Conservation (phyloP, 1,140 invertebrate species). For the Cherax quadricarinatus region DNA sequence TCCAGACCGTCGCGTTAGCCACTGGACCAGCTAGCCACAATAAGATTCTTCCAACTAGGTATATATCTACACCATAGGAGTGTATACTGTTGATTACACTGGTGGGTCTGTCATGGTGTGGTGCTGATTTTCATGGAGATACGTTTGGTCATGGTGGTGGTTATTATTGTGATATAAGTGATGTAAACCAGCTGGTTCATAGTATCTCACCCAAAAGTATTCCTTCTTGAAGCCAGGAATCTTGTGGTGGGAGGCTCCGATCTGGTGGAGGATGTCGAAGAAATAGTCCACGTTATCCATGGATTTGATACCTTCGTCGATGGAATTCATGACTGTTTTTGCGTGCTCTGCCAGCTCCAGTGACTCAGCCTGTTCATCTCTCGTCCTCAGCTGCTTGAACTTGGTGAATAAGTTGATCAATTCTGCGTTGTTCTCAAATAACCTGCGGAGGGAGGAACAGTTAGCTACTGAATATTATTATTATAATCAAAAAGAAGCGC, state of each 20-base stretch:
- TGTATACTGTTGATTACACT: too few species aligned
- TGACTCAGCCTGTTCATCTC: slow-evolving; percentile 85
- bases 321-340: slow-evolving; percentile 90
- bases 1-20: too few species aligned
- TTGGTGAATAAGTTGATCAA: slow-evolving; percentile 88
- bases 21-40: too few species aligned
- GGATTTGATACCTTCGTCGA: slow-evolving; percentile 88
- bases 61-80: too few species aligned
- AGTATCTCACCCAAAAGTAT: slow-evolving; percentile 46
- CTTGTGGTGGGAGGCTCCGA: slow-evolving; percentile 88
- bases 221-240: slow-evolving; percentile 89
- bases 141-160: too few species aligned
- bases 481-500: too few species aligned
- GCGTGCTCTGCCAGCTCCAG: slow-evolving; percentile 91
- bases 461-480: too few species aligned
- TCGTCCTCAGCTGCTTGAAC: slow-evolving; percentile 86
- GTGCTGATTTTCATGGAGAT: too few species aligned
- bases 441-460: slow-evolving; percentile 78
- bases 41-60: too few species aligned
- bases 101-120: too few species aligned
- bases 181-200: too few species aligned
- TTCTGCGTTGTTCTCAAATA: slow-evolving; percentile 92
- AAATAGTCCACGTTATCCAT: slow-evolving; percentile 90
- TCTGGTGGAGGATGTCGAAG: slow-evolving; percentile 87
- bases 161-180: too few species aligned